Base-by-base conservation (phyloP, 2,888 invertebrate species). In the Pterostichus madidus region DNA sequence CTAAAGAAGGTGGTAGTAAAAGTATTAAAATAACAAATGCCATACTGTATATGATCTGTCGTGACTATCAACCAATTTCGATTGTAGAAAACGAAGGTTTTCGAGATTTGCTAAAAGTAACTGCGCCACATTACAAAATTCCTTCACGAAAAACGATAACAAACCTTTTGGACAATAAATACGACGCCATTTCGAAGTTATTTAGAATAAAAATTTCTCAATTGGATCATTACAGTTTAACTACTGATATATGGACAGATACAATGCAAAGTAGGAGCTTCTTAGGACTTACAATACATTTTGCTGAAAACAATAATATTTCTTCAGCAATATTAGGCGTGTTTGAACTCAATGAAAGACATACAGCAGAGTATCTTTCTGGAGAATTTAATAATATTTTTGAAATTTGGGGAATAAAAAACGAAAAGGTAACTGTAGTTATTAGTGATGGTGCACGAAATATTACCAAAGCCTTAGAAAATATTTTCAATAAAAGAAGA, bases 391-490 rank as follows among this genome's bases (percentile, higher is more conserved):
- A 76, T 32, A 77, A 84, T 31, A 73, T 39, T 32, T 83, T 53
- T 80, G 31, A 80, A 4, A 59, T 35, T n/a, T 83, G 83, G 83
- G 52, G 73, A 73, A 80, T 83, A 53, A 44, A 83, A 80, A 71
- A 15, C 3, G 49, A 80, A 17, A 83, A 84, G 75, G 83, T 84
- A 44, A 46, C 80, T 32, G 84, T 83, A 76, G 83, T 84, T 80
- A 79, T 83, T 24, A 84, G 83, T 64, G 84, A 84, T 68, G 53
- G 2, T 80, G 83, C 80, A 4, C 83, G 85, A 17, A 85, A 85
- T 83, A 83, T 85, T 73, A 84, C 85, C 75, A 85, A 85, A 84
- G 84, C 85, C 35, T 49, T 85, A 83, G 76, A 83, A 71, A 79
- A 82, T 83, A 80, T 80, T 15, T 84, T 84, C 84, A 84, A 83